Percentiles rank a stretch among this genome's conserved stretches.
Evolutionary conservation across 2,888 invertebrate species (phyloP).

Genomic region (Megamerina dolium): DNA sequence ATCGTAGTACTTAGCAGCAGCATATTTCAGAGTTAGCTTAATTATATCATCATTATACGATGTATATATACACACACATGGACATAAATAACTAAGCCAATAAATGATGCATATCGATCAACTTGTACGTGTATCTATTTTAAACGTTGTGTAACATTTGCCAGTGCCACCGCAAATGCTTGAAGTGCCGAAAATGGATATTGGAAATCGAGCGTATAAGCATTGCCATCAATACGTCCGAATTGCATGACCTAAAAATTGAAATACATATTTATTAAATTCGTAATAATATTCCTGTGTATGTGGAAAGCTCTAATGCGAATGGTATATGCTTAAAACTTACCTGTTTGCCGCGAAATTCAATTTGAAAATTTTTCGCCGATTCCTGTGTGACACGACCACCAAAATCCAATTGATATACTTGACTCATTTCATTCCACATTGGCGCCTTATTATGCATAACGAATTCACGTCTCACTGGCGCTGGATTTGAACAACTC

Average conservation of each 20-base stretch:
- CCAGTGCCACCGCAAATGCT: slow-evolving; percentile 94
- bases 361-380: slow-evolving; percentile 99
- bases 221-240: slow-evolving; percentile 96
- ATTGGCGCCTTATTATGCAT: slow-evolving; percentile 97
- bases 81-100: too few species aligned
- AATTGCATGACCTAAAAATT: slow-evolving; percentile 98
- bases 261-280: too few species aligned
- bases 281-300: too few species aligned
- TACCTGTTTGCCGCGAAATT: slow-evolving; percentile 93
- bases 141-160: slow-evolving; percentile 50
- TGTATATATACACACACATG: too few species aligned
- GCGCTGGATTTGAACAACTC: slow-evolving; percentile 46
- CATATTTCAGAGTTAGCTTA: too few species aligned
- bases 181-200: slow-evolving; percentile 98
- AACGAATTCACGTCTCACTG: slow-evolving; percentile 71
- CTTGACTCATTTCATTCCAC: slow-evolving; percentile 99
- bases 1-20: too few species aligned
- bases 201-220: slow-evolving; percentile 97
- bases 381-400: slow-evolving; percentile 98
- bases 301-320: not conserved
- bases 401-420: slow-evolving; percentile 98
- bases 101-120: too few species aligned
- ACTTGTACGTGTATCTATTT: slow-evolving; percentile 36
- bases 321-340: slow-evolving; percentile 14
- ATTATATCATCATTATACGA: too few species aligned